These are phyloP conservation scores for Scomber scombrus DNA, from an alignment of 2,113 vertebrate genomes.

Conservation along the genomic window DNA sequence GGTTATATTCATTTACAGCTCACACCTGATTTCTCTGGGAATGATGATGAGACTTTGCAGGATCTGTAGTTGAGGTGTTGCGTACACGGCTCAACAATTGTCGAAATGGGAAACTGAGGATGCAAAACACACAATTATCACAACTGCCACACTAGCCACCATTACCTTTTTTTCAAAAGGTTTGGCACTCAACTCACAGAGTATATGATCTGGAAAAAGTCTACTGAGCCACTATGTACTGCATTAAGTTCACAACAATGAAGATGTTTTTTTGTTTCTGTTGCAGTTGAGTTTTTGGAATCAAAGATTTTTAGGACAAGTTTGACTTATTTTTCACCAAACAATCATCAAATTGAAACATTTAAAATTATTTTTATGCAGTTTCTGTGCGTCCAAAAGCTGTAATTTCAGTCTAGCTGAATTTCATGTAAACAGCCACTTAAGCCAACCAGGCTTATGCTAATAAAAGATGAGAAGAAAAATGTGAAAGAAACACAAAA, in stretches of 20 bases:
- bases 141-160: neutral
- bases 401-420: neutral
- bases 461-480: no score
- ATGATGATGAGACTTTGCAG: neutral
- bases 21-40: slow-evolving; percentile 9
- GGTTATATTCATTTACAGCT: neutral
- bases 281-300: neutral
- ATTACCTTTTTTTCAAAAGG: no score
- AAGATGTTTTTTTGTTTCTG: neutral
- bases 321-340: no score
- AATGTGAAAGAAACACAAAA: no score
- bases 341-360: no score
- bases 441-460: no score
- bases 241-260: neutral
- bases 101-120: neutral
- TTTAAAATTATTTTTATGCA: neutral
- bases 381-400: neutral
- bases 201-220: neutral
- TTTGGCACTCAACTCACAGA: neutral
- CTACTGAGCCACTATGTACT: neutral
- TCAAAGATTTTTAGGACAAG: neutral
- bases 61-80: neutral
- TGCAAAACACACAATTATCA: neutral
- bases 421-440: no score
- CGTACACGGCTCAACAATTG: neutral